phyloP scores from a whole-genome alignment of 2,113 vertebrate species.

The Scartelaos histophorus region DNA sequence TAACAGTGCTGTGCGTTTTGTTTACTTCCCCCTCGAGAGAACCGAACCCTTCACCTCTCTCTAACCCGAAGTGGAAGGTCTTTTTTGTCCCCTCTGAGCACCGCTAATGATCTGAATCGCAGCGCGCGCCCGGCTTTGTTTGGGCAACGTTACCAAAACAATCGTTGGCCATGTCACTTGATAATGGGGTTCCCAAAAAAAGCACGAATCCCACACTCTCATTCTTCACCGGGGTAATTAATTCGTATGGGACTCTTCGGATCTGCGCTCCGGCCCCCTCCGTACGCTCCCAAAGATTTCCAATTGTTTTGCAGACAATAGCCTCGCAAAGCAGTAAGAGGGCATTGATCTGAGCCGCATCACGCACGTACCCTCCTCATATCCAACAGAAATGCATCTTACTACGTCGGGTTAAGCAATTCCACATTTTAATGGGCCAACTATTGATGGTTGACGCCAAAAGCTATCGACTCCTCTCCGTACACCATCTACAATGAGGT shows the following conservation, averaged over 20 bases:
- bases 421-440: conserved; percentile 72
- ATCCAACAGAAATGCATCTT: conserved; percentile 63
- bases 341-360: conserved; percentile 69
- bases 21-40: neutral
- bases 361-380: conserved; percentile 68
- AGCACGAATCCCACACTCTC: conserved; percentile 69
- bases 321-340: conserved; percentile 69
- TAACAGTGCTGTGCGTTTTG: neutral
- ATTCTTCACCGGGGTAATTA: conserved; percentile 74
- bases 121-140: conserved; percentile 60
- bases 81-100: conserved; percentile 51
- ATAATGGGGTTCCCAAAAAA: conserved; percentile 64
- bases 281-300: conserved; percentile 76
- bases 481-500: conserved; percentile 71
- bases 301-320: conserved; percentile 75
- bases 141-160: conserved; percentile 70
- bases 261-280: conserved; percentile 47
- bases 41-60: conserved; percentile 27
- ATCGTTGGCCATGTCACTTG: conserved; percentile 69
- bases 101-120: conserved; percentile 66
- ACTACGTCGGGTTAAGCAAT: conserved; percentile 69
- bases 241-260: conserved; percentile 59
- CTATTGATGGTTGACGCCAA: conserved; percentile 72
- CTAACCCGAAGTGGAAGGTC: conserved; percentile 28
- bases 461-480: conserved; percentile 61